phyloP scores from a whole-genome alignment of 2,113 vertebrate species.

The Pyxicephalus adspersus region DNA sequence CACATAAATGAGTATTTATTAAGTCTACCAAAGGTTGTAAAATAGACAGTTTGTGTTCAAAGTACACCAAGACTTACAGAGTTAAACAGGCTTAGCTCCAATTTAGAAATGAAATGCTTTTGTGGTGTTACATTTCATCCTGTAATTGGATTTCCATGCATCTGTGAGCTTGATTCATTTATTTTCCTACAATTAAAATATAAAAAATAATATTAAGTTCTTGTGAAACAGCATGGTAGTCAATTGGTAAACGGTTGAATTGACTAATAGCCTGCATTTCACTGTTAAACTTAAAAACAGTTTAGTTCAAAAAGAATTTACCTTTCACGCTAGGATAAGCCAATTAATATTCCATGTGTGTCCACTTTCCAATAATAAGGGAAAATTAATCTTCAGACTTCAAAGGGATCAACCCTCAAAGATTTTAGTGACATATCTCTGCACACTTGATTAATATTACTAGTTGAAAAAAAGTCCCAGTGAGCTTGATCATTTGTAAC shows the following conservation, averaged over 20 bases:
- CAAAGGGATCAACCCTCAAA: slow-evolving; percentile 53
- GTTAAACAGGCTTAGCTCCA: slow-evolving; percentile 35
- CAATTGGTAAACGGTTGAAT: slow-evolving; percentile 44
- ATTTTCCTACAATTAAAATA: slow-evolving; percentile 51
- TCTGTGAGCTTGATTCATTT: slow-evolving; percentile 44
- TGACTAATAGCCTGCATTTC: slow-evolving; percentile 50
- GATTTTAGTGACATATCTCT: slow-evolving; percentile 53
- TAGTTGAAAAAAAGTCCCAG: slow-evolving; percentile 28
- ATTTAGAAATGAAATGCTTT: slow-evolving; percentile 42
- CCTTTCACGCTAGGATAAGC: slow-evolving; percentile 48
- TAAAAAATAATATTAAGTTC: slow-evolving; percentile 47
- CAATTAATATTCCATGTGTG: slow-evolving; percentile 54
- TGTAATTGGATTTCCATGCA: slow-evolving; percentile 49
- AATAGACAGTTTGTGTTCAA: background rate
- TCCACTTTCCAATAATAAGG: slow-evolving; percentile 53
- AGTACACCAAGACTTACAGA: background rate
- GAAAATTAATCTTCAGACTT: slow-evolving; percentile 54
- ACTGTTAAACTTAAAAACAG: slow-evolving; percentile 45
- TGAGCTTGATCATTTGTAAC: slow-evolving; percentile 43
- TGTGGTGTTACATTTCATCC: slow-evolving; percentile 40
- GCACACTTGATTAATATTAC: slow-evolving; percentile 49
- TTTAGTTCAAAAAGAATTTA: slow-evolving; percentile 51
- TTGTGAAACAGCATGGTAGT: slow-evolving; percentile 47
- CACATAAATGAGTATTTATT: background rate
- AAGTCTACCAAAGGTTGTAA: background rate